Percentiles rank a stretch among this genome's conserved stretches.
Conservation (phyloP, 2,888 invertebrate species). For the Xiphydria camelus region DNA sequence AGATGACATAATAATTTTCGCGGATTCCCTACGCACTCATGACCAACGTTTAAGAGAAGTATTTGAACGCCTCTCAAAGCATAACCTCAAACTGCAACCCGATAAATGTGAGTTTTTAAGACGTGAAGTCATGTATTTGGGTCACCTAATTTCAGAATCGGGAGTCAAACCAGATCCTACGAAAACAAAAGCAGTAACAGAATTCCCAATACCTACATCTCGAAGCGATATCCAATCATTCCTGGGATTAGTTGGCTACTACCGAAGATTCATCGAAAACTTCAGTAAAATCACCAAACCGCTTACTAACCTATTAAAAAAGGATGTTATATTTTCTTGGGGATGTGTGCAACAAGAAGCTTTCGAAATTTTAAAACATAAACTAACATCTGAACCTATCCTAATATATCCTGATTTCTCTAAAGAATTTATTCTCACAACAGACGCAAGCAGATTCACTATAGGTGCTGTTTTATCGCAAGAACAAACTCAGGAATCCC, state of each 20-base stretch:
- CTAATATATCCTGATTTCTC: constrained; percentile 20
- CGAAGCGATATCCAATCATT: no score
- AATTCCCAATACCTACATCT: constrained; percentile 22
- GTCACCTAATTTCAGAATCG: no score
- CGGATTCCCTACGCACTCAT: constrained; percentile 2
- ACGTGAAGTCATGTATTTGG: constrained; percentile 22
- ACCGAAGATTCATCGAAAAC: constrained; percentile 17
- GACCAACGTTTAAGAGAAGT: no score
- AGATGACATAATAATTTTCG: constrained; percentile 14
- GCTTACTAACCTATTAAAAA: constrained; percentile 15
- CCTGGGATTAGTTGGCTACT: constrained; percentile 22
- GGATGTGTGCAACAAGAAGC: constrained; percentile 7
- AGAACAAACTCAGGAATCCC: constrained; percentile 30
- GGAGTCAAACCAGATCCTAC: constrained; percentile 22
- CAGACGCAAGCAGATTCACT: constrained; percentile 20
- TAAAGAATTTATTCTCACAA: constrained; percentile 17
- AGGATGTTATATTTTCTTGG: constrained; percentile 14
- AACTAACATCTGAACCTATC: constrained; percentile 14
- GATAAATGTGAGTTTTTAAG: no score
- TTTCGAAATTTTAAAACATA: constrained; percentile 9
- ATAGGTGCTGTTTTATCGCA: constrained; percentile 32
- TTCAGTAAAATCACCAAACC: constrained; percentile 25
- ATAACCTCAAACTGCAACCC: no score
- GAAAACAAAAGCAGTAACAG: constrained; percentile 14
- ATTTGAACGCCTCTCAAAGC: no score